Base-by-base conservation (phyloP, 2,797 vertebrate genomes). In the Luscinia luscinia region DNA sequence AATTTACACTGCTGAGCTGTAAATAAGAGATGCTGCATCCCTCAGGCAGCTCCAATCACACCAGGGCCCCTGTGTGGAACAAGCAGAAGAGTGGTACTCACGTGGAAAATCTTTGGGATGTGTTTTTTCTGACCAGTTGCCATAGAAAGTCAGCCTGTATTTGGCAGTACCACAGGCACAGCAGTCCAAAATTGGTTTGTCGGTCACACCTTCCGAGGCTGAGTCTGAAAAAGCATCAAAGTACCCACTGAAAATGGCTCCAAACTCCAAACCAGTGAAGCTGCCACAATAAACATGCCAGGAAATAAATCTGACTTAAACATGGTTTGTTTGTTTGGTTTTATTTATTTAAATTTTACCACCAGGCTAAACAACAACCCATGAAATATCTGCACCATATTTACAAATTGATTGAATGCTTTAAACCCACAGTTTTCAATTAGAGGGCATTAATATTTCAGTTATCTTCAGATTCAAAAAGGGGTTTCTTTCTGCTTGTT, bases 131-230 rank as follows among this genome's bases (percentile, higher is more conserved):
- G 99, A 99, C 99, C 99, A 99, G 93, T 99, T 99, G 38, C 99
- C 99, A 38, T 98, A 98, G 96, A 99, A 99, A 7, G 99, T 99
- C 91, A 99, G 97, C 83, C 99, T 98, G 97, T 99, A 99, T 94
- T 99, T 99, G 94, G 99, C 99, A 14, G 99, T 99, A 77, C 99
- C 99, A 92, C 99, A 99, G 68, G 99, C 99, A 17, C 99, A 99
- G 80, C 99, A 99, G 66, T 99, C 98, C 21, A 98, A 78, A 87
- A 98, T 98, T 0, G 98, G 98, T 70, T 97, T 98, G 38, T 98
- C 98, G 2, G 98, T 99, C 46, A 97, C 97, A 24, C 98, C 98
- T 9, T 98, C 98, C 1, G 92, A 85, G 52, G 97, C 70, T 2
- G 94, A 97, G 94, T 99, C 99, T 99, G 90, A 79, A 97, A 97